Evolutionary conservation across 2,113 vertebrate species (phyloP), one percentile per base, ranked within the genome.

Genomic region (Pterocles orientalis): DNA sequence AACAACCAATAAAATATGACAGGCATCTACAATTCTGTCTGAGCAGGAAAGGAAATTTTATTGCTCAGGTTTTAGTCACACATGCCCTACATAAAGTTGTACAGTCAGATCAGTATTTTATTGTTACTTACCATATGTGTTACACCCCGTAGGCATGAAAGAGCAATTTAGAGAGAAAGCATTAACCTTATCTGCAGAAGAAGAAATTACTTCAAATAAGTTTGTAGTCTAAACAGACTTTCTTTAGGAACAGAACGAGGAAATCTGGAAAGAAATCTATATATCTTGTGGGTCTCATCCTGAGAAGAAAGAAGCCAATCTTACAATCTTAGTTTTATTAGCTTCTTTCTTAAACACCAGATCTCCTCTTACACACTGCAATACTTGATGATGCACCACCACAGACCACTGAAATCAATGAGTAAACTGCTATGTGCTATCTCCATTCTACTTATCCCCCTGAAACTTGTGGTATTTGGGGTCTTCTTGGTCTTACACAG

Each of bases 1-100:
- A 95, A 84, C 92, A 92, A 87, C 76, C 86, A 87, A 86, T 93
- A 93, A 97, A 96, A 95, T 95, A 96, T 96, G 95, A 96, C 92
- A 91, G 65, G 48, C 83, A 89, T 69, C 86, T 65, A 94, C 77
- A 68, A 50, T 89, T 85, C 92, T 96, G 92, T 72, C 80, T 84
- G 86, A 91, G 90, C 77, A 95, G 96, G 94, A 96, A 95, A 94
- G 77, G 78, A 82, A 70, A 94, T 91, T 96, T 97, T 96, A 97
- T 96, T 86, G 88, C 77, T 95, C 31, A 54, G 73, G 91, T 89
- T 97, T 96, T 79, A 97, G 90, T 92, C 86, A 93, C 92, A 94
- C 88, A 92, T 94, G 83, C 95, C 88, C 83, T 96, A 81, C 94
- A 97, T 94, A 96, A 97, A 96, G n/a, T 89, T 91, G 83, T 93